Base-by-base conservation (phyloP, 1,140 invertebrate species). In the Zeugodacus cucurbitae region DNA sequence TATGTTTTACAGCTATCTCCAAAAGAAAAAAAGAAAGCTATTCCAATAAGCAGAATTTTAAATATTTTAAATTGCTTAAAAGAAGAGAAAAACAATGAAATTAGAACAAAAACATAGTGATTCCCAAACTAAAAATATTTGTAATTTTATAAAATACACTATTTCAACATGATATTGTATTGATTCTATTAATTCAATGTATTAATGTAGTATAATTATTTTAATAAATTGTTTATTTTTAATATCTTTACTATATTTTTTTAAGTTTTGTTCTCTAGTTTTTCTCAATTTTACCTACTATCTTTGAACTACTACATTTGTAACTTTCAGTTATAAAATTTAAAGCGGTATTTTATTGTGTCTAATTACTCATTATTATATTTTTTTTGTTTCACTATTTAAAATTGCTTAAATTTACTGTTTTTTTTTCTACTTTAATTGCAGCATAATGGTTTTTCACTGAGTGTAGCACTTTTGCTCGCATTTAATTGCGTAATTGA, bases 381-480 rank as follows among this genome's bases (percentile, higher is more conserved):
- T 22, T 1, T 26, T 48, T 82, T 54, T 7, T 54, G 48, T 54
- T 7, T 14, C 14, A n/a, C 2, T 59, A 59, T 59, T 59, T 26
- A 82, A 82, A 78, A 48, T 48, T 82, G 22, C 34, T 82, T 82
- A 48, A 29, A 37, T 37, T 82, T 48, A n/a, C n/a, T n/a, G 10
- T 48, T 48, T 1, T 54, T 22, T 44, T 26, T 54, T 82, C n/a
- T 48, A 74, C 22, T 26, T 48, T 48, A 82, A 82, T 48, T 48
- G 74, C 41, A 82, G 74, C 41, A 48, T 82, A 82, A 29, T 82
- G 41, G 37, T 82, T 82, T 82, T 82, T 82, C 74, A 22, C 74
- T 82, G 74, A 82, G 74, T 82, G 41, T 82, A 74, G 67, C 67
- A 74, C 67, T 74, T 34, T 34, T 82, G 74, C 74, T 48, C 41